Base-by-base conservation (phyloP, 2,888 invertebrate genomes). In the Crematogaster levior region DNA sequence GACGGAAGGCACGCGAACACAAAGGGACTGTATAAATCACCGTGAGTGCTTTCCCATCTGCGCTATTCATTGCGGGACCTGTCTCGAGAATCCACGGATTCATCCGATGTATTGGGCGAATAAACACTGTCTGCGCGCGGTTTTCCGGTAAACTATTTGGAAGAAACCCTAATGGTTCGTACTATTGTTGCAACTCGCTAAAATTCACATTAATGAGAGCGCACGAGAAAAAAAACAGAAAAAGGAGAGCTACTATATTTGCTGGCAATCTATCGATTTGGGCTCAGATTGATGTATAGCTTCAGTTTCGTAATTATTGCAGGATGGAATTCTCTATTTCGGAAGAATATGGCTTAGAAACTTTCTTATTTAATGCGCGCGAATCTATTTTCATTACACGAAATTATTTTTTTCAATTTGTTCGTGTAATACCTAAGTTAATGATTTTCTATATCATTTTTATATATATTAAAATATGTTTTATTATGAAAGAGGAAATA, bases 1-100 rank as follows among this genome's bases (percentile, higher is more conserved):
- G 65, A 61, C 75, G 48, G 61, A 80, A 75, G 70, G 80, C 73
- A 60, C 85, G 68, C 21, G 40, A 21, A 74, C 18, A 75, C 53
- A 84, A 84, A 80, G 63, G 65, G 46, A n/a, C 46, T 48, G 79
- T 82, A 79, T 79, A 79, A 84, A 82, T 84, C 61, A 70, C 43
- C 51, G 73, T 24, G 61, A 81, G 53, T 34, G 58, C 65, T 65
- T 82, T 79, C 56, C 53, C 24, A 46, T 27, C 15, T 60, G 3
- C 21, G 40, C 34, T 40, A 34, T 63, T 81, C 43, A 63, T 60
- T 9, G 43, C 51, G n/a, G 9, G 21, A 72, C 3, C 30, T 73
- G 40, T 15, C 60, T 66, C 70, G 56, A 68, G 40, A 15, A 48
- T 80, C 40, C 56, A 37, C 58, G 43, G 73, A 68, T 73, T 81